Percentiles rank a stretch among this genome's conserved stretches.
These are phyloP conservation scores for Eubucco bourcierii DNA, from an alignment of 2,113 vertebrate genomes.

Conservation along the genomic window DNA sequence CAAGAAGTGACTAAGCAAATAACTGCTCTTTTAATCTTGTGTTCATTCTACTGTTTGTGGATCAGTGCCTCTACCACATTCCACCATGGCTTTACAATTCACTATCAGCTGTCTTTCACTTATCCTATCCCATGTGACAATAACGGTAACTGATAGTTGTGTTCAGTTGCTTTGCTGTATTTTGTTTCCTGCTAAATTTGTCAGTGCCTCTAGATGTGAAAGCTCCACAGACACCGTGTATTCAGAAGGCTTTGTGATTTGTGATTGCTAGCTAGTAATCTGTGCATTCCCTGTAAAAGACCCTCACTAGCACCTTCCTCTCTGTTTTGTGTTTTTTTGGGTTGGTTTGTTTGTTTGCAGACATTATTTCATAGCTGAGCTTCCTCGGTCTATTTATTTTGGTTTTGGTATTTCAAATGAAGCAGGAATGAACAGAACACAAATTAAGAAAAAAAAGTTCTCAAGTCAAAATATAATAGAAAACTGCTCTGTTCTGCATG, in stretches of 20 bases:
- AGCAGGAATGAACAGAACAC: not conserved
- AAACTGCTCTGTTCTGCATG: not conserved
- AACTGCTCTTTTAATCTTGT: not conserved
- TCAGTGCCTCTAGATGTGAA: not conserved
- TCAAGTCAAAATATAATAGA: not conserved
- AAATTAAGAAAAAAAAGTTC: not conserved
- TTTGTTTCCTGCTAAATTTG: not conserved
- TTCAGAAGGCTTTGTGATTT: not conserved
- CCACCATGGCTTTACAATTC: not conserved
- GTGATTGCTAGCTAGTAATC: not conserved
- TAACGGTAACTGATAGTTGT: not conserved
- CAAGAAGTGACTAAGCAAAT: not conserved
- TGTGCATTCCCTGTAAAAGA: not conserved
- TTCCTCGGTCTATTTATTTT: not conserved
- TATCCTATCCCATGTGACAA: not conserved
- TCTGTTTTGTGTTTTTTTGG: not conserved
- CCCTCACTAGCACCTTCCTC: not conserved
- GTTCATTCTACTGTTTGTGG: not conserved
- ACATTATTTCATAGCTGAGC: not conserved
- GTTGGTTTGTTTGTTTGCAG: not conserved
- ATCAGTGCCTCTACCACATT: not conserved
- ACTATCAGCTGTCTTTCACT: not conserved
- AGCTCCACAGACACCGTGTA: not conserved
- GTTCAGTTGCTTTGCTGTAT: not conserved
- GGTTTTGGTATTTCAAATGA: not conserved